These are phyloP conservation scores for Cosmorhoe ocellata DNA, from an alignment of 2,888 invertebrate genomes.

Conservation along the genomic window DNA sequence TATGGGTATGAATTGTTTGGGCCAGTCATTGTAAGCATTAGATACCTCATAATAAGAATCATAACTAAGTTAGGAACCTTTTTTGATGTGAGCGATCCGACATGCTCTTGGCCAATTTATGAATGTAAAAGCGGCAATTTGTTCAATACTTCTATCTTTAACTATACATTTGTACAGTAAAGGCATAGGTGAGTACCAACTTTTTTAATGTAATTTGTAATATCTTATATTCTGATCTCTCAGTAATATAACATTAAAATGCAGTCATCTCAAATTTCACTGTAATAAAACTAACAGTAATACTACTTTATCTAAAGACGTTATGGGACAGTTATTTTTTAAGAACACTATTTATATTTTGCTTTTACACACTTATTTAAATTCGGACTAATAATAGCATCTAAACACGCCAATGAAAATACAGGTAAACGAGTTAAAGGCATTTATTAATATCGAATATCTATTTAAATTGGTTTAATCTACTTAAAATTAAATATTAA, in stretches of 20 bases:
- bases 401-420: constrained; percentile 9
- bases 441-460: constrained; percentile 11
- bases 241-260: constrained; percentile 24
- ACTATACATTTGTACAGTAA: too few species aligned
- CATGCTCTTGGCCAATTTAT: too few species aligned
- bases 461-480: constrained; percentile 11
- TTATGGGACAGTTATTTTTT: constrained; percentile 30
- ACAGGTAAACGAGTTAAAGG: constrained; percentile 11
- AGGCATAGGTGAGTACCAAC: not conserved
- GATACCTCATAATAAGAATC: too few species aligned
- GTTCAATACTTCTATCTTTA: too few species aligned
- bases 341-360: constrained; percentile 16
- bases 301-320: constrained; percentile 16
- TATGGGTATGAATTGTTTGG: too few species aligned
- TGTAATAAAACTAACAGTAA: constrained; percentile 34
- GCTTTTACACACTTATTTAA: constrained; percentile 18
- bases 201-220: not conserved
- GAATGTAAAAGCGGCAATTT: too few species aligned
- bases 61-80: too few species aligned
- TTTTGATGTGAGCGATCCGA: too few species aligned
- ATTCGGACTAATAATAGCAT: constrained; percentile 8
- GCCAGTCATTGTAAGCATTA: too few species aligned
- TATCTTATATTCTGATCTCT: constrained; percentile 5
- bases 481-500: not conserved
- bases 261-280: constrained; percentile 26